phyloP scores from a whole-genome alignment of 2,888 invertebrate species.

The Cyrtodaria siliqua region DNA sequence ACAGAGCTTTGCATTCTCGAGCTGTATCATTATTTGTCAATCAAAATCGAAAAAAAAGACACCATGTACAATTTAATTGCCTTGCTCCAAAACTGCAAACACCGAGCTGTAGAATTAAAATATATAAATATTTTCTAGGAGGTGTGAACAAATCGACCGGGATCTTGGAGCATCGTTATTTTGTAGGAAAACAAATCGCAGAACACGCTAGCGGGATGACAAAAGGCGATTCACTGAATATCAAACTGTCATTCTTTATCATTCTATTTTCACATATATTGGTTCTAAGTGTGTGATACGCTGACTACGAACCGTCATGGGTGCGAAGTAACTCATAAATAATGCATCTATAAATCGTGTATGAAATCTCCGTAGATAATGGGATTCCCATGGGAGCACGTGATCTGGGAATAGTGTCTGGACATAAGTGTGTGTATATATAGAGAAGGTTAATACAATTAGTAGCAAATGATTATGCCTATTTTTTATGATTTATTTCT shows the following conservation, averaged over 20 bases:
- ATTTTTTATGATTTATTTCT: too few relatives aligned
- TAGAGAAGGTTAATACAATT: too few relatives aligned
- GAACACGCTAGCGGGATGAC: constrained; percentile 16
- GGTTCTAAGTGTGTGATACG: constrained; percentile 35
- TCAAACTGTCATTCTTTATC: constrained; percentile 48
- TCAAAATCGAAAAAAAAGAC: too few relatives aligned
- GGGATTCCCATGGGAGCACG: not conserved
- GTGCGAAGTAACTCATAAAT: constrained; percentile 49
- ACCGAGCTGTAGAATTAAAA: not conserved
- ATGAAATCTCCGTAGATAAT: constrained; percentile 23
- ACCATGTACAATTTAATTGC: too few relatives aligned
- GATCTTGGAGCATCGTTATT: not conserved
- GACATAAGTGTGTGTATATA: not conserved
- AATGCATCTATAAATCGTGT: constrained; percentile 44
- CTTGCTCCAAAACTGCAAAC: not conserved
- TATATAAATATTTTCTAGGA: constrained; percentile 11
- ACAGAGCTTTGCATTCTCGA: too few relatives aligned
- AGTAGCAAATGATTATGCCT: too few relatives aligned
- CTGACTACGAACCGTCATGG: constrained; percentile 19
- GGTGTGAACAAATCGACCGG: constrained; percentile 11
- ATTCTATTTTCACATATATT: constrained; percentile 39
- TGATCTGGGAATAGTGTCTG: not conserved
- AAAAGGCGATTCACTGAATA: constrained; percentile 34
- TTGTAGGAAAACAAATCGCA: not conserved
- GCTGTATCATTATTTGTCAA: too few relatives aligned